Base-by-base conservation (phyloP, 2,113 vertebrate genomes). In the Clarias magur region DNA sequence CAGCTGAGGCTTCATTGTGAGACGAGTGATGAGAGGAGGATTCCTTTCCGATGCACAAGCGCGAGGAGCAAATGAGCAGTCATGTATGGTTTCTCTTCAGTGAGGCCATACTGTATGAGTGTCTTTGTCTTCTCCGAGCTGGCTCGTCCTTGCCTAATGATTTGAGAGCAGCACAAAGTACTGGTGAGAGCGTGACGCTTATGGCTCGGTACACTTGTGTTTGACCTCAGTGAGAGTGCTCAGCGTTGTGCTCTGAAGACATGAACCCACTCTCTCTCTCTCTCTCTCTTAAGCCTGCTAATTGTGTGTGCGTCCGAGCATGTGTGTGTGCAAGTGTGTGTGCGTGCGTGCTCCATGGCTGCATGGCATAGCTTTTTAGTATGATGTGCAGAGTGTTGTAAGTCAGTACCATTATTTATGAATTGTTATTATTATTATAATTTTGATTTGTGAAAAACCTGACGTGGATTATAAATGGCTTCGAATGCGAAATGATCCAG, bases 151-250 rank as follows among this genome's bases (percentile, higher is more conserved):
- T 85, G 85, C 90, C 90, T 83, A 76, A n/a, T 88, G 48, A 67
- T 90, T 96, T 97, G 98, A 98, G 97, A 97, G 98, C 97, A 96
- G 91, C 96, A 97, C 96, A 96, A 96, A 95, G 96, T 96, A 96
- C 96, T 95, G 91, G 95, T 86, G 90, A 95, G 97, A 97, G 97
- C 96, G 95, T 97, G 95, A 96, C 90, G 93, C 94, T 95, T 95
- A 96, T 94, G 93, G 96, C 98, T 97, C 97, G 94, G 98, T 97
- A 97, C 97, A 95, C 96, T 96, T 97, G 96, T 97, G 97, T 95
- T 96, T 97, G 97, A 97, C 96, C 98, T 98, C 97, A 96, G 90
- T 68, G 67, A 85, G 88, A 95, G 92, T 93, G 95, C 93, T 96
- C 97, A 88, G 93, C 97, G 94, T 93, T 84, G 85, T 80, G 57